phyloP scores from a whole-genome alignment of 2,888 invertebrate species.

The Philereme vetulata region DNA sequence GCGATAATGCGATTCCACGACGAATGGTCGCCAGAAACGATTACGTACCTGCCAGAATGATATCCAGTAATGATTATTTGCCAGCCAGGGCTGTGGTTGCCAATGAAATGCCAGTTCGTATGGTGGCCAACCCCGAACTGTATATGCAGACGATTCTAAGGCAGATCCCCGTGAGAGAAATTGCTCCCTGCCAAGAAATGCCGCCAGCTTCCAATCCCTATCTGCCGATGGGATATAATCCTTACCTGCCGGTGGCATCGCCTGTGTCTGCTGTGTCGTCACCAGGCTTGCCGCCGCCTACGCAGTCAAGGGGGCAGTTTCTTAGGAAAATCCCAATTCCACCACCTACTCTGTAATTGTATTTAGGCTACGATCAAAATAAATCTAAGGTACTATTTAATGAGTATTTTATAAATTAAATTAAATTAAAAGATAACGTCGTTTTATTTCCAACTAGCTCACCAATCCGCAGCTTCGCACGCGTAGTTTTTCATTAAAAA shows the following conservation, averaged over 20 bases:
- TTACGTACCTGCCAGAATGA: conserved; percentile 8
- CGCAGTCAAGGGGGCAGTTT: conserved; percentile 53
- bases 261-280: conserved; percentile 51
- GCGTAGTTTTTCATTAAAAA: too few relatives aligned
- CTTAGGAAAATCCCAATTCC: conserved; percentile 64
- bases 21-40: conserved; percentile 1
- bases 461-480: too few relatives aligned
- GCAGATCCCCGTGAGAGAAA: conserved; percentile 13
- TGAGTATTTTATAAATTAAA: too few relatives aligned
- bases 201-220: conserved; percentile 1
- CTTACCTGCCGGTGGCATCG: conserved; percentile 55
- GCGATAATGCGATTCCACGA: conserved; percentile 7
- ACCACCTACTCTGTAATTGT: conserved; percentile 50
- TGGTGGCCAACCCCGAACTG: conserved; percentile 13
- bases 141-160: conserved; percentile 1
- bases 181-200: background rate
- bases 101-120: conserved; percentile 15
- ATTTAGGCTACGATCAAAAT: background rate
- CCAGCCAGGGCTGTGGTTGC: conserved; percentile 16
- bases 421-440: background rate
- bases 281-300: conserved; percentile 51
- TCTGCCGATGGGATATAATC: conserved; percentile 38
- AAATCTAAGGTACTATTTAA: background rate
- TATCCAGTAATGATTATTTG: conserved; percentile 12
- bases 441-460: too few relatives aligned